Evolutionary conservation across 1,140 invertebrate species (phyloP), one percentile per base, ranked within the genome.

Genomic region (Parapsyche elsis): DNA sequence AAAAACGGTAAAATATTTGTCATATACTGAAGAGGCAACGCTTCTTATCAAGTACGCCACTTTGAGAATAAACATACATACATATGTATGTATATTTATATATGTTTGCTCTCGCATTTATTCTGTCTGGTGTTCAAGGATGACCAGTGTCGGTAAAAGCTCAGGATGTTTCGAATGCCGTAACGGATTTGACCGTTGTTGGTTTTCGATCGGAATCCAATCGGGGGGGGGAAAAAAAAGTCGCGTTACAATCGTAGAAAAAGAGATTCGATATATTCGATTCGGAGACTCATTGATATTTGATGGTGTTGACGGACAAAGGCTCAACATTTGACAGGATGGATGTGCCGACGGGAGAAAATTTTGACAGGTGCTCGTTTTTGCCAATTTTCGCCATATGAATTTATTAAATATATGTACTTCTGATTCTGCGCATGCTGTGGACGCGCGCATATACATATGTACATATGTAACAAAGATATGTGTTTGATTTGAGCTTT

Each of bases 71-170:
- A n/a, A n/a, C n/a, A n/a, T n/a, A n/a, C n/a, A n/a, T n/a, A n/a
- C n/a, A n/a, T n/a, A n/a, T n/a, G n/a, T n/a, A n/a, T n/a, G n/a
- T n/a, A n/a, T n/a, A n/a, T n/a, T n/a, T n/a, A n/a, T n/a, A n/a
- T n/a, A n/a, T n/a, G n/a, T n/a, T n/a, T n/a, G n/a, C n/a, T n/a
- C n/a, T n/a, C n/a, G n/a, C n/a, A 23, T 12, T 67, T 16, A 61
- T 23, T 21, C 19, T 19, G 64, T 67, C 64, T 30, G 46, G 23
- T 75, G 14, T 57, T 75, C 73, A 75, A 75, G 73, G 73, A 75
- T 75, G 73, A 75, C 73, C 73, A 12, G 49, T 57, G 73, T 30
- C 53, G 19, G 24, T 26, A 67, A 67, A 67, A 67, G 24, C 24
- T 67, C 24, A 26, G 21, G 16, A 57, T 46, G 49, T 24, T 46